A percentile compares a stretch with the other conserved stretches of the same genome.
Evolutionary conservation across 1,140 invertebrate species (phyloP).

Genomic region (Linepithema humile): DNA sequence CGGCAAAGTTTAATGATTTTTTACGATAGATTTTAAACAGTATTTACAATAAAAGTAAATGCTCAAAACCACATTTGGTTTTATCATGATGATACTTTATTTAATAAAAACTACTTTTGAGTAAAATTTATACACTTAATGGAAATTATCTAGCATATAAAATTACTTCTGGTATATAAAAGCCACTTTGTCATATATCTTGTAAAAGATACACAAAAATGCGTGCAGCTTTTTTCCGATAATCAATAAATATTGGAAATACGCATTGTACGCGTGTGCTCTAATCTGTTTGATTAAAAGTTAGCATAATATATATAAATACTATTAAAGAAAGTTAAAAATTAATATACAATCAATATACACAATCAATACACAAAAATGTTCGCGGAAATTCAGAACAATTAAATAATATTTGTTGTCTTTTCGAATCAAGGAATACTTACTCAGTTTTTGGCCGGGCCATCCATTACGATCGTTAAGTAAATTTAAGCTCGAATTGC

Average conservation of each 20-base stretch:
- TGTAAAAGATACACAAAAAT: neutral
- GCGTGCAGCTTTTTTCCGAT: neutral
- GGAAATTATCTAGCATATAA: neutral
- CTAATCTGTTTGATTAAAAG: too few relatives aligned
- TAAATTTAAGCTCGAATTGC: neutral
- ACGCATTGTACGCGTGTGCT: neutral
- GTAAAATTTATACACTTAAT: constrained; percentile 1
- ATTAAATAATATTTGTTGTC: neutral
- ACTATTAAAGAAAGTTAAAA: too few relatives aligned
- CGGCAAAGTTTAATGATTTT: neutral
- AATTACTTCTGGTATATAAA: too few relatives aligned
- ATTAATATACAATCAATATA: too few relatives aligned
- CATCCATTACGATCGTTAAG: neutral
- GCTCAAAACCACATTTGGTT: neutral
- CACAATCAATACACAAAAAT: neutral
- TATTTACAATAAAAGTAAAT: neutral
- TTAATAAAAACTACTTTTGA: neutral
- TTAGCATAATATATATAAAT: too few relatives aligned
- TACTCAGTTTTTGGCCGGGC: neutral
- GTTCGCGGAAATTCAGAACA: neutral
- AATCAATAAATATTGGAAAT: neutral
- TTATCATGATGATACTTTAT: neutral
- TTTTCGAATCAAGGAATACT: neutral
- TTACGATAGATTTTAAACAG: neutral
- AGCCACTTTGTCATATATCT: neutral